phyloP scores from a whole-genome alignment of 2,113 vertebrate species.

The Rhizomys pruinosus region DNA sequence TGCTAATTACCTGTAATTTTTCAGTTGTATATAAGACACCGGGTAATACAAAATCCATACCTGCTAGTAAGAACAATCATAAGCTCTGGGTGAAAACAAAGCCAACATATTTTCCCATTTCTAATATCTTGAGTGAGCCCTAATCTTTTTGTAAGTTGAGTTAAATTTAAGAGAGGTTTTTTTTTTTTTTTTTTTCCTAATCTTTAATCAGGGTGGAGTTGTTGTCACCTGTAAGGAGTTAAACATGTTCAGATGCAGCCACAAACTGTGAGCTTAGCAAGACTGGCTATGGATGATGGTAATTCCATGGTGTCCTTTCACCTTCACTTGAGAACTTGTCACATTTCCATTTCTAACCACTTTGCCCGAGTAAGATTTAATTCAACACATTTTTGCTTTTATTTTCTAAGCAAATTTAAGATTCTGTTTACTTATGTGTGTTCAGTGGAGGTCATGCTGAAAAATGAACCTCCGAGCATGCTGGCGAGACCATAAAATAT shows the following conservation, averaged over 20 bases:
- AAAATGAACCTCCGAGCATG: conserved; percentile 69
- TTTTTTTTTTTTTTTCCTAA: not conserved
- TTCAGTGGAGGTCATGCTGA: conserved; percentile 75
- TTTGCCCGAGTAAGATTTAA: conserved; percentile 71
- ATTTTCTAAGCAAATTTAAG: conserved; percentile 73
- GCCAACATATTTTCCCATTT: not conserved
- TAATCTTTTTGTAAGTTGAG: not conserved
- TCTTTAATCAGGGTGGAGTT: not conserved
- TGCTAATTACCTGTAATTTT: not conserved
- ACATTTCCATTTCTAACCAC: conserved; percentile 61
- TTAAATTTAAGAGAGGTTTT: not conserved
- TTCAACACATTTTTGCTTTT: conserved; percentile 68
- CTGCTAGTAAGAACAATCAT: not conserved
- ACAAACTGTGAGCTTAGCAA: not conserved
- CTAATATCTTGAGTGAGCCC: not conserved
- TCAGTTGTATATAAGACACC: not conserved
- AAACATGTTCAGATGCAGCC: not conserved
- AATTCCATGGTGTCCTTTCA: not conserved
- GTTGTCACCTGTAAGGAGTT: not conserved
- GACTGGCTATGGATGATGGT: not conserved
- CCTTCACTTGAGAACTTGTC: conserved; percentile 44
- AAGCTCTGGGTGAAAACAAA: not conserved
- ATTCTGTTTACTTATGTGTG: conserved; percentile 79
- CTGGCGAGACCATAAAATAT: conserved; percentile 78
- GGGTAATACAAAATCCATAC: not conserved